Conservation (phyloP, 2,797 vertebrate genomes). For the Leptatherina wallacei region DNA sequence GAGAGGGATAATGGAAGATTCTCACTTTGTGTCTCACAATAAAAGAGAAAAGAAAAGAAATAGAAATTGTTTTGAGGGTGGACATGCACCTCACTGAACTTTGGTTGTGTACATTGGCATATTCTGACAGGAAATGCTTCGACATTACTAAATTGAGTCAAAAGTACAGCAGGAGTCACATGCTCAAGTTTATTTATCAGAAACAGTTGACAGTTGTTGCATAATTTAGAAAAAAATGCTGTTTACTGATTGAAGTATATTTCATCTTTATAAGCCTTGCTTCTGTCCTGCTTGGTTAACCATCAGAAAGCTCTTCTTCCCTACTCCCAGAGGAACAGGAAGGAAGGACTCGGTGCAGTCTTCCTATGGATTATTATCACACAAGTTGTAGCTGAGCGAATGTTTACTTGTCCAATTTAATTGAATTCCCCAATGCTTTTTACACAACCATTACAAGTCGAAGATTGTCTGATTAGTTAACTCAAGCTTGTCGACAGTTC, state of each 20-base stretch:
- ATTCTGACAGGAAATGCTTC: conserved; percentile 7
- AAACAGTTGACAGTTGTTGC: conserved; percentile 14
- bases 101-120: conserved; percentile 1
- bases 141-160: conserved; percentile 25
- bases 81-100: conserved; percentile 16
- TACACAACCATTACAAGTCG: conserved; percentile 56
- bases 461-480: conserved; percentile 68
- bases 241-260: neutral
- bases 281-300: conserved; percentile 40
- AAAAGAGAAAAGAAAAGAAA: conserved; percentile 21
- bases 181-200: conserved; percentile 16
- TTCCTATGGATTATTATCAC: conserved; percentile 64
- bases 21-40: conserved; percentile 55
- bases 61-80: conserved; percentile 24
- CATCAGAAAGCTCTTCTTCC: conserved; percentile 40
- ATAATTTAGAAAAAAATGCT: neutral
- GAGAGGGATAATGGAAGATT: conserved; percentile 64
- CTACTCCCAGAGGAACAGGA: conserved; percentile 43
- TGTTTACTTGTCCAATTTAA: conserved; percentile 72
- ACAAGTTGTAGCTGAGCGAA: conserved; percentile 64
- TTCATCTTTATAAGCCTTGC: conserved; percentile 13
- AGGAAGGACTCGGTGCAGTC: conserved; percentile 34
- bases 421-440: conserved; percentile 66
- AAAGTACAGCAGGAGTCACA: conserved; percentile 12
- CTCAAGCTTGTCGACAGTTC: conserved; percentile 51